Evolutionary conservation across 2,888 invertebrate species (phyloP).

Genomic region (Nysson spinosus): DNA sequence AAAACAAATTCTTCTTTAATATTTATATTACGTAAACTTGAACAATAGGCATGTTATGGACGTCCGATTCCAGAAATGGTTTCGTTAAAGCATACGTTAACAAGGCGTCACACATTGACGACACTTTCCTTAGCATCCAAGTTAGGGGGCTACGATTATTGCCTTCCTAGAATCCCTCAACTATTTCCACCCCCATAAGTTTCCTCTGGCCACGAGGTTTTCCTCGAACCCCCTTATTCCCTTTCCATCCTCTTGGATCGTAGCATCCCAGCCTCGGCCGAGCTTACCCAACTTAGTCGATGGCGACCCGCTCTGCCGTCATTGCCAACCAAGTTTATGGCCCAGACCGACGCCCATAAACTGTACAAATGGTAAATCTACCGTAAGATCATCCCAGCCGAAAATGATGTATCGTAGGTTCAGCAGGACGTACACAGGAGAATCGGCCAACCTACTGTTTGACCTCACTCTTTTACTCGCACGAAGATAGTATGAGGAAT

Average conservation of each 20-base stretch:
- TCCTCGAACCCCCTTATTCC: slow-evolving; percentile 33
- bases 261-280: slow-evolving; percentile 36
- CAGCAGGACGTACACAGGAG: slow-evolving; percentile 59
- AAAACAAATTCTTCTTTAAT: slow-evolving; percentile 18
- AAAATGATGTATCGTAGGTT: slow-evolving; percentile 77
- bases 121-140: slow-evolving; percentile 46
- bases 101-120: slow-evolving; percentile 42
- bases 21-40: no score
- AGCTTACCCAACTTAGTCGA: slow-evolving; percentile 58
- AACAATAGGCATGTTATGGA: slow-evolving; percentile 14
- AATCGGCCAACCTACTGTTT: slow-evolving; percentile 38
- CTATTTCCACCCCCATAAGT: slow-evolving; percentile 32
- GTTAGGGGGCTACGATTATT: slow-evolving; percentile 49
- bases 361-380: slow-evolving; percentile 78
- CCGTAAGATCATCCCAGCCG: slow-evolving; percentile 77
- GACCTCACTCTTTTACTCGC: slow-evolving; percentile 35
- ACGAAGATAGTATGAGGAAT: slow-evolving; percentile 21
- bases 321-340: slow-evolving; percentile 78
- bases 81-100: slow-evolving; percentile 30
- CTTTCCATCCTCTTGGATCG: slow-evolving; percentile 12
- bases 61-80: slow-evolving; percentile 21
- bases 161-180: slow-evolving; percentile 42
- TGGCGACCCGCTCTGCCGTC: slow-evolving; percentile 70
- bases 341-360: slow-evolving; percentile 77
- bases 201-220: slow-evolving; percentile 50